Percentiles rank a stretch among this genome's conserved stretches.
These are phyloP conservation scores for Watsonalla cultraria DNA, from an alignment of 2,888 invertebrate genomes.

Conservation along the genomic window DNA sequence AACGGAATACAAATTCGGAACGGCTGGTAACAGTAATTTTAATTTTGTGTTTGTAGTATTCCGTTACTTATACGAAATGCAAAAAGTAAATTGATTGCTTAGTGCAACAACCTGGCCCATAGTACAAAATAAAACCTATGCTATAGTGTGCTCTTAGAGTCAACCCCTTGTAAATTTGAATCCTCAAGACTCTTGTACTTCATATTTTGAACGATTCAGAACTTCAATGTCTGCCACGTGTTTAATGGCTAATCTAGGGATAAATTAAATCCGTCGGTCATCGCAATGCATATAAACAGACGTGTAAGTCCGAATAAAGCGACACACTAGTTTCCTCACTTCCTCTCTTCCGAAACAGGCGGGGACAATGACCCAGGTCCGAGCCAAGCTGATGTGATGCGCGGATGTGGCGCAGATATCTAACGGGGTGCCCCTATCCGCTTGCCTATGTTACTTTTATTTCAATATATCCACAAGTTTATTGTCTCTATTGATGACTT, in stretches of 20 bases:
- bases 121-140: too few species aligned
- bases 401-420: conserved; percentile 28
- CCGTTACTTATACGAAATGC: neutral
- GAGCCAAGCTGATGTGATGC: conserved; percentile 12
- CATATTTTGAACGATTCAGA: too few species aligned
- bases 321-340: conserved; percentile 10
- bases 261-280: neutral
- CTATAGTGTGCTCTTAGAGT: too few species aligned
- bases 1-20: neutral
- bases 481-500: too few species aligned
- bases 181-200: too few species aligned
- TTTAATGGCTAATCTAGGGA: too few species aligned
- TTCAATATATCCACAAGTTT: too few species aligned
- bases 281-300: neutral
- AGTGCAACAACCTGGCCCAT: too few species aligned
- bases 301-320: neutral
- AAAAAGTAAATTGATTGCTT: neutral
- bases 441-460: neutral
- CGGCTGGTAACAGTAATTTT: neutral
- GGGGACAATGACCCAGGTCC: conserved; percentile 32
- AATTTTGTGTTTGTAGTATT: neutral
- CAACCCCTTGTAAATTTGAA: too few species aligned
- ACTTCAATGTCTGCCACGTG: too few species aligned
- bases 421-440: conserved; percentile 29
- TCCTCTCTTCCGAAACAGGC: conserved; percentile 28